Evolutionary conservation across 2,888 invertebrate species (phyloP).

Genomic region (Congeria kusceri): DNA sequence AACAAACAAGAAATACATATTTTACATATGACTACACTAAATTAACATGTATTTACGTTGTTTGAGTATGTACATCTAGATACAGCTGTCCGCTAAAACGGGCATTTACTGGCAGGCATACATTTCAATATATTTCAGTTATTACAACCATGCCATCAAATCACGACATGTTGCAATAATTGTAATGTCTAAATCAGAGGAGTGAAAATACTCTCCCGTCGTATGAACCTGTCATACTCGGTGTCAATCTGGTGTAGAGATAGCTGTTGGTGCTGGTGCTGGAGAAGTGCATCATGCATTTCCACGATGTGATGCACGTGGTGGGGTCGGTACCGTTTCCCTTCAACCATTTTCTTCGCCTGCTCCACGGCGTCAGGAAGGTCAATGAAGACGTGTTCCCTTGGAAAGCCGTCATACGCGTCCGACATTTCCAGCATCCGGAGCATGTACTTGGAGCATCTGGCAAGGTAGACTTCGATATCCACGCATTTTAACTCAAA

Average conservation of each 20-base stretch:
- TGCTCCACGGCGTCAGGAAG: constrained; percentile 69
- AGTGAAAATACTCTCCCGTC: constrained; percentile 24
- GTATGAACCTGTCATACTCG: constrained; percentile 37
- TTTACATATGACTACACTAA: too few relatives aligned
- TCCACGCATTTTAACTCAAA: constrained; percentile 63
- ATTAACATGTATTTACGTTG: too few relatives aligned
- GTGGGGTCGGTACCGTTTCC: not conserved
- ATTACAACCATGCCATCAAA: too few relatives aligned
- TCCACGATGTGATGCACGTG: constrained; percentile 6
- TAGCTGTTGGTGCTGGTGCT: too few relatives aligned
- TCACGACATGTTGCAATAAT: too few relatives aligned
- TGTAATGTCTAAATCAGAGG: not conserved
- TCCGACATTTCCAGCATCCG: constrained; percentile 67
- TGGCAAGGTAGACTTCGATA: constrained; percentile 71
- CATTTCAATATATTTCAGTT: too few relatives aligned
- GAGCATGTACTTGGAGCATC: constrained; percentile 67
- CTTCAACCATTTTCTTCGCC: constrained; percentile 21
- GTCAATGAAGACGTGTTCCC: constrained; percentile 66
- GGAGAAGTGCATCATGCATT: constrained; percentile 9
- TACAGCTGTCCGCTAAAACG: too few relatives aligned
- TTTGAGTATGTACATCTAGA: too few relatives aligned
- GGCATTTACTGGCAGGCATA: too few relatives aligned
- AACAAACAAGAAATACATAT: too few relatives aligned
- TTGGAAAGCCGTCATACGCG: constrained; percentile 63
- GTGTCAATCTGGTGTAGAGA: constrained; percentile 12